phyloP scores from a whole-genome alignment of 2,113 vertebrate genomes.

The Paraplagusia blochii region DNA sequence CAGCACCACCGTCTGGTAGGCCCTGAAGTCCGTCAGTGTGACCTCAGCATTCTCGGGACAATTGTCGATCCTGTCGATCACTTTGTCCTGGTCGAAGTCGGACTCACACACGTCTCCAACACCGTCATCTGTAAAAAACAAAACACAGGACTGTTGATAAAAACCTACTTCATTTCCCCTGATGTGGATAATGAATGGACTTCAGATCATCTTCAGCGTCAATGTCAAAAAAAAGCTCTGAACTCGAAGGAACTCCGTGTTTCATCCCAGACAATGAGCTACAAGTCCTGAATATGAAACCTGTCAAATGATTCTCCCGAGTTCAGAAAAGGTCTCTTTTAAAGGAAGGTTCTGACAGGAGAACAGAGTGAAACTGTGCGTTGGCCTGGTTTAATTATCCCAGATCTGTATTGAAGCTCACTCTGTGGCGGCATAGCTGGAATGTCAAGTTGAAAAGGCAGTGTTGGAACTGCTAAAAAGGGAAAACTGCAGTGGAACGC shows the following conservation, averaged over 20 bases:
- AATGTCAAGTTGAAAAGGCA: background rate
- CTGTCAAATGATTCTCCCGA: background rate
- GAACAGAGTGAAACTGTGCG: background rate
- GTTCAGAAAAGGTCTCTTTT: background rate
- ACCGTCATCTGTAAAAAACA: constrained; percentile 82
- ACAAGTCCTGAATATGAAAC: constrained; percentile 21
- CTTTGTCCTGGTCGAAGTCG: constrained; percentile 95
- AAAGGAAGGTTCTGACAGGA: background rate
- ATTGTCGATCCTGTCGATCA: constrained; percentile 94
- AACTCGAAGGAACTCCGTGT: constrained; percentile 3
- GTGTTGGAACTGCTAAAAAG: too few species aligned
- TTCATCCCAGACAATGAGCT: constrained; percentile 14
- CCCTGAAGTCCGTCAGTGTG: constrained; percentile 96
- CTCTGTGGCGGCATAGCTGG: background rate
- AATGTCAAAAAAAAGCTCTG: too few species aligned
- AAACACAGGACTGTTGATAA: constrained; percentile 1
- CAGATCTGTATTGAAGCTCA: background rate
- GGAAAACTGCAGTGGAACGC: too few species aligned
- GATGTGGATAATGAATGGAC: too few species aligned
- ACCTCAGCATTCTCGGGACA: constrained; percentile 97
- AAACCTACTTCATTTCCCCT: background rate
- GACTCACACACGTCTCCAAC: constrained; percentile 91
- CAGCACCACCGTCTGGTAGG: constrained; percentile 96
- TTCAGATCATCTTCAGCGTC: too few species aligned
- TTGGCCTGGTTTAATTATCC: background rate